These are phyloP conservation scores for Spea multiplicata DNA, from an alignment of 2,113 vertebrate species.

Conservation along the genomic window DNA sequence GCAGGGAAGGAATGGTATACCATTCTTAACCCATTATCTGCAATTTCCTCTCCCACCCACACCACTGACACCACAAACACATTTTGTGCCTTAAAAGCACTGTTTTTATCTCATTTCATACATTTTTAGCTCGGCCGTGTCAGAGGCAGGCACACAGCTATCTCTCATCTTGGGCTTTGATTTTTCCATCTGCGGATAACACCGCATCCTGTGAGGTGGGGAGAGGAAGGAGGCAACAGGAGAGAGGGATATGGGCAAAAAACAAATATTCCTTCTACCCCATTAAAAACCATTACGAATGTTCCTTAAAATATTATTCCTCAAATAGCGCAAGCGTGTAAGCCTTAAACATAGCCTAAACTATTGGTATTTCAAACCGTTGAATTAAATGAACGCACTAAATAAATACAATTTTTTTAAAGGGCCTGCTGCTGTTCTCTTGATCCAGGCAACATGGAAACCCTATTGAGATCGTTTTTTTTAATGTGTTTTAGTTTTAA, in stretches of 20 bases:
- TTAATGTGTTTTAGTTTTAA: not conserved
- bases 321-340: no score
- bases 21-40: slow-evolving; percentile 28
- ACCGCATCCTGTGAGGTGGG: slow-evolving; percentile 26
- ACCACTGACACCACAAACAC: slow-evolving; percentile 24
- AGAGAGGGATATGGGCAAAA: no score
- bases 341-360: no score
- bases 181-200: slow-evolving; percentile 36
- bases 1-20: no score
- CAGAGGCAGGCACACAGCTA: slow-evolving; percentile 14
- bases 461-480: not conserved
- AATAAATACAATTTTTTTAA: not conserved
- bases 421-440: not conserved
- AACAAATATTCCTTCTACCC: no score
- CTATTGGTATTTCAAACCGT: no score
- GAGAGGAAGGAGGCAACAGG: slow-evolving; percentile 1
- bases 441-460: slow-evolving; percentile 3
- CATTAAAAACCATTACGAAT: no score
- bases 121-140: slow-evolving; percentile 29
- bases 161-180: slow-evolving; percentile 29
- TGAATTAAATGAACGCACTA: no score
- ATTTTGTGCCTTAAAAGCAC: slow-evolving; percentile 21
- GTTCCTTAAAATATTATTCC: no score
- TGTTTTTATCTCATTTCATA: slow-evolving; percentile 29
- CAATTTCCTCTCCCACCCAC: slow-evolving; percentile 21